Conservation (phyloP, 1,140 invertebrate genomes). For the Diorhabda elongata region DNA sequence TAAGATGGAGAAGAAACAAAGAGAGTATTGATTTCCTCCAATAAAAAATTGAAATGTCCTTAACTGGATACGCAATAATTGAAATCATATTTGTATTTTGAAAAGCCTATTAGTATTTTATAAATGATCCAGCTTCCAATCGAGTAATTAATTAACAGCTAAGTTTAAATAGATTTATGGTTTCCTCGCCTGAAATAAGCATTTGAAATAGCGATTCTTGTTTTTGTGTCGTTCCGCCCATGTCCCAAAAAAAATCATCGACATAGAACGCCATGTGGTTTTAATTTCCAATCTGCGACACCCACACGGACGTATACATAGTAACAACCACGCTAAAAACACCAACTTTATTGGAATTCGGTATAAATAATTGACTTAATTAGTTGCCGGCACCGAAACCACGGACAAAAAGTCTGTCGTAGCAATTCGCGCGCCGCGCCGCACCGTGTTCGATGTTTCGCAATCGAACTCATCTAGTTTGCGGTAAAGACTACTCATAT, state of each 20-base stretch:
- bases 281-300: constrained; percentile 38
- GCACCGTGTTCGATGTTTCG: neutral
- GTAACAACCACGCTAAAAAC: constrained; percentile 15
- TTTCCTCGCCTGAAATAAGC: too few species aligned
- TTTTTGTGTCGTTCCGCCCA: neutral
- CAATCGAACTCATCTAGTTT: neutral
- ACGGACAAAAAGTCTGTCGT: constrained; percentile 17
- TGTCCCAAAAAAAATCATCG: neutral
- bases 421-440: neutral
- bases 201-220: too few species aligned
- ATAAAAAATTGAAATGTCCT: too few species aligned
- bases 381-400: constrained; percentile 15
- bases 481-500: neutral
- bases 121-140: too few species aligned
- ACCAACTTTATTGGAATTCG: constrained; percentile 25
- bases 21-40: too few species aligned
- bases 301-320: constrained; percentile 21
- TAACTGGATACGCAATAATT: too few species aligned
- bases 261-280: constrained; percentile 30
- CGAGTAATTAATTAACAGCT: too few species aligned
- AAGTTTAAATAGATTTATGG: too few species aligned
- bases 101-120: too few species aligned
- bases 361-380: constrained; percentile 35
- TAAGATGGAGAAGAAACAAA: too few species aligned
- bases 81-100: too few species aligned